These are phyloP conservation scores for Thryonomys swinderianus DNA, from an alignment of 2,113 vertebrate genomes.

Conservation along the genomic window DNA sequence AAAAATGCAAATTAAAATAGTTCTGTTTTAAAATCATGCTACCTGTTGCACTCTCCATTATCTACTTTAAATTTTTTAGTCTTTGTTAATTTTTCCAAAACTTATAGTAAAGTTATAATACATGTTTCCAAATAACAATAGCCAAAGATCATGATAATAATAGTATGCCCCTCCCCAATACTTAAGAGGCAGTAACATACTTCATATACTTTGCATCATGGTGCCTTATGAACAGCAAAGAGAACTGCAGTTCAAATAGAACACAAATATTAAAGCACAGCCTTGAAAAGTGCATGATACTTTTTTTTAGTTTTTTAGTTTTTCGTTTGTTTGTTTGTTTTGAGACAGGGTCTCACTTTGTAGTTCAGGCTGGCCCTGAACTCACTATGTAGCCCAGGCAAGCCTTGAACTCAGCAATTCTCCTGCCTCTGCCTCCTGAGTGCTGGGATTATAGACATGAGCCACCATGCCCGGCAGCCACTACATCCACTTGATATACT, in stretches of 20 bases:
- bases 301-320: no score
- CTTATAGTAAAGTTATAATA: neutral
- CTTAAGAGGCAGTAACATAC: neutral
- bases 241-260: neutral
- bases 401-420: no score
- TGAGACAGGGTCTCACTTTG: no score
- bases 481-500: neutral
- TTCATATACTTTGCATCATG: neutral
- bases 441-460: no score
- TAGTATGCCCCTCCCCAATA: neutral
- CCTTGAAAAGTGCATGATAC: neutral
- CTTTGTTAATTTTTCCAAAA: neutral
- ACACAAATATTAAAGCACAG: neutral
- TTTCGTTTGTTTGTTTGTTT: no score
- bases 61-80: conserved; percentile 3
- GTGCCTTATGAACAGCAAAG: neutral
- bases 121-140: neutral
- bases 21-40: neutral
- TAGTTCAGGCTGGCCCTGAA: no score
- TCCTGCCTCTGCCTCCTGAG: no score
- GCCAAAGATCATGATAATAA: neutral
- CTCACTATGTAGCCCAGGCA: no score
- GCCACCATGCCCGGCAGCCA: no score
- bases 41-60: neutral
- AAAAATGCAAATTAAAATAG: neutral